Percentiles rank a stretch among this genome's conserved stretches.
Evolutionary conservation across 2,113 vertebrate genomes (phyloP).

Genomic region (Tretioscincus oriximinensis): DNA sequence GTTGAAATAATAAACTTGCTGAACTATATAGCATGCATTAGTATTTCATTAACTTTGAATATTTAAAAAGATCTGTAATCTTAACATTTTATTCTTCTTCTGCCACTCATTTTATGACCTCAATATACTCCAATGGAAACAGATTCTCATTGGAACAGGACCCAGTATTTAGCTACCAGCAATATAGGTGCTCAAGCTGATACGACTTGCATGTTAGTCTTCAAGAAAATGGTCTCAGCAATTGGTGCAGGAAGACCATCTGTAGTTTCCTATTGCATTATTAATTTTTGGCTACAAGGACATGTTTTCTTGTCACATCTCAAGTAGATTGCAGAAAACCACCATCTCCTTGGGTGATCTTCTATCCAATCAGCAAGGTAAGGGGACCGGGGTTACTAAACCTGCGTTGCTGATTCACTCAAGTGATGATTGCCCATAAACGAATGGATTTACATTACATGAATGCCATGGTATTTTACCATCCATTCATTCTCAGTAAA

Average conservation of each 20-base stretch:
- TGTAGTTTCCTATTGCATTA: neutral
- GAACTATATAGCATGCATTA: conserved; percentile 18
- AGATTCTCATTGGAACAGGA: conserved; percentile 4
- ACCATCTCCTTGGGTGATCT: neutral
- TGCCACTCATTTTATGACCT: conserved; percentile 19
- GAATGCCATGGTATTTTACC: conserved; percentile 13
- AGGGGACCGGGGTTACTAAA: too few species aligned
- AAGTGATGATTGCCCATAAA: neutral
- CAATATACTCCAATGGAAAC: neutral
- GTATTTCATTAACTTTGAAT: neutral
- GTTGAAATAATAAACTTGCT: neutral
- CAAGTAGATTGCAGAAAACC: neutral
- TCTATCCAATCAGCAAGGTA: too few species aligned
- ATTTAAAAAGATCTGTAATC: conserved; percentile 4
- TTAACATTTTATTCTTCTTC: conserved; percentile 13
- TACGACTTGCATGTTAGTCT: neutral
- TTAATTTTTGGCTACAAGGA: neutral
- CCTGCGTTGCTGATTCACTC: too few species aligned
- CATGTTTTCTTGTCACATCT: neutral
- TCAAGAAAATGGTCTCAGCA: neutral
- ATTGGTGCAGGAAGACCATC: neutral
- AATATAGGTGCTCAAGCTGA: neutral
- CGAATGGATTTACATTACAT: conserved; percentile 8
- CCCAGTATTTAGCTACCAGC: neutral
- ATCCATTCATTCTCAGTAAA: conserved; percentile 29